phyloP scores from a whole-genome alignment of 2,797 vertebrate species.

The Myotis daubentonii region DNA sequence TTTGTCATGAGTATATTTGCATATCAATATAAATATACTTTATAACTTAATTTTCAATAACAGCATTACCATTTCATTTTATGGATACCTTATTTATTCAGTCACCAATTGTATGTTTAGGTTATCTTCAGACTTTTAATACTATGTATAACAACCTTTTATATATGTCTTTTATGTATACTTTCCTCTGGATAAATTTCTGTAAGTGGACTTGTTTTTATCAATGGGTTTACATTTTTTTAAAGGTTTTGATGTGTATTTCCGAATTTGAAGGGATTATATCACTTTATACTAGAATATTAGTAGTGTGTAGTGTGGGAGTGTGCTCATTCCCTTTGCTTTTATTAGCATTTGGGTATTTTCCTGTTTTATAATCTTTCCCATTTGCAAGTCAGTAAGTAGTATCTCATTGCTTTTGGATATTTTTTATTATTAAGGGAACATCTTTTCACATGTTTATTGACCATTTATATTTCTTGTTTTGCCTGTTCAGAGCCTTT shows the following conservation, averaged over 20 bases:
- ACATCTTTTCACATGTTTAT: background rate
- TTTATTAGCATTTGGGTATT: background rate
- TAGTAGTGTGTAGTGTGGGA: background rate
- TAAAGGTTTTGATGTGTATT: conserved; percentile 12
- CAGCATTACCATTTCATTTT: conserved; percentile 30
- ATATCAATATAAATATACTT: background rate
- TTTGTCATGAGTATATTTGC: conserved; percentile 7
- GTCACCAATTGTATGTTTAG: background rate
- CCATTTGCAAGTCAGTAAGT: background rate
- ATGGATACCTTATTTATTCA: background rate
- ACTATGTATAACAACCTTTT: background rate
- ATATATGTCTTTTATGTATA: background rate
- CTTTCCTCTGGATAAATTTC: conserved; percentile 27
- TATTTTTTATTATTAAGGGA: conserved; percentile 19
- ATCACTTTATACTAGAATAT: background rate
- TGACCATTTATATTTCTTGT: conserved; percentile 8
- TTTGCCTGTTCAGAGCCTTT: background rate
- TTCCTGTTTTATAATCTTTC: conserved; percentile 24
- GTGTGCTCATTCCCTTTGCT: background rate
- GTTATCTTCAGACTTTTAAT: conserved; percentile 32
- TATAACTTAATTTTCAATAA: background rate
- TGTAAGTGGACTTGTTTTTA: conserved; percentile 17
- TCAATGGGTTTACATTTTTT: background rate
- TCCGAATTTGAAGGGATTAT: background rate
- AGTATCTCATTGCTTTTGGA: background rate